phyloP scores from a whole-genome alignment of 2,113 vertebrate species.

The Phalacrocorax brasilianus region DNA sequence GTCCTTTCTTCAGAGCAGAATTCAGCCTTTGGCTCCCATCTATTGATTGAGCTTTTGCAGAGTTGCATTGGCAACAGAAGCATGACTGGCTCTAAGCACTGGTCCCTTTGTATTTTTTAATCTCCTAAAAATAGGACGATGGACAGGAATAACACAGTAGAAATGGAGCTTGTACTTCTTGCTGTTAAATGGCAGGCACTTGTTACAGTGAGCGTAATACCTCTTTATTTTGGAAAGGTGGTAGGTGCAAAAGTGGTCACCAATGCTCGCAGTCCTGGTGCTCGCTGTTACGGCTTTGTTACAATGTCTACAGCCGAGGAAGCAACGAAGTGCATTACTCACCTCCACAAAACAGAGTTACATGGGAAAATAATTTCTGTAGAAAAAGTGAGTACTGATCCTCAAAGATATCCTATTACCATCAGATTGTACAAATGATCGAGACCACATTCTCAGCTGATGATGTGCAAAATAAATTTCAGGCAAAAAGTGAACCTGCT shows the following conservation, averaged over 20 bases:
- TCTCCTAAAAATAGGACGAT: neutral
- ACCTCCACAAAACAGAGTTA: conserved; percentile 93
- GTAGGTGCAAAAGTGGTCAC: conserved; percentile 97
- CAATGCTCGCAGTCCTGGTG: conserved; percentile 92
- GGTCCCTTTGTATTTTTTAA: neutral
- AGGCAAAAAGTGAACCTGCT: conserved; percentile 96
- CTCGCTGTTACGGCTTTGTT: conserved; percentile 96
- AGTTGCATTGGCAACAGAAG: neutral
- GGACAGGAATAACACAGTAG: neutral
- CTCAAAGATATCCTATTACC: rapidly evolving
- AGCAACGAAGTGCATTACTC: conserved; percentile 89
- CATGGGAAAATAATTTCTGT: conserved; percentile 97
- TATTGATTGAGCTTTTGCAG: neutral
- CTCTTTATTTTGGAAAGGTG: conserved; percentile 75
- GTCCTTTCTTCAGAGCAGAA: neutral
- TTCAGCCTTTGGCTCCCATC: neutral
- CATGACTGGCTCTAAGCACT: neutral
- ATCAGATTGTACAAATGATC: neutral
- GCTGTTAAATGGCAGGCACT: neutral
- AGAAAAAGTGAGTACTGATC: conserved; percentile 82
- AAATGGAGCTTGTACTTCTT: neutral
- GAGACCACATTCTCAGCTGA: neutral
- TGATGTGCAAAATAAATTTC: conserved; percentile 27
- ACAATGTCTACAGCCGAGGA: conserved; percentile 95
- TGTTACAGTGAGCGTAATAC: neutral